Evolutionary conservation across 2,113 vertebrate species (phyloP).

Genomic region (Heteronetta atricapilla): DNA sequence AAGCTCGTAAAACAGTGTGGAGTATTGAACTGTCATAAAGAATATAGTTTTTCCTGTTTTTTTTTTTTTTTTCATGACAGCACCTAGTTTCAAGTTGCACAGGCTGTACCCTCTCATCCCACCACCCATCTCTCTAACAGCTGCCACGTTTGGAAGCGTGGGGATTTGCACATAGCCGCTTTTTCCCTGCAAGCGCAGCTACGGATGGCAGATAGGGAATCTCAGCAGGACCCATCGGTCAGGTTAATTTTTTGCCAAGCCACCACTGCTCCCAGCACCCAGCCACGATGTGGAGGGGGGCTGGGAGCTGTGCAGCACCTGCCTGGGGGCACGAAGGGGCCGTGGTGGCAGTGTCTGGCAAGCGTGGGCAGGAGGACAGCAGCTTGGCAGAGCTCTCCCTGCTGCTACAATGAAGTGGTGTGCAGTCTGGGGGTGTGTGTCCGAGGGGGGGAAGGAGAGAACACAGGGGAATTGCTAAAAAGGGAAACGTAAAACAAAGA

Average conservation of each 20-base stretch:
- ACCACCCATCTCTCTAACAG: neutral
- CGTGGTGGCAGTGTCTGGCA: neutral
- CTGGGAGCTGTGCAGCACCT: neutral
- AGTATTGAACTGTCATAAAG: conserved; percentile 14
- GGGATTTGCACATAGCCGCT: neutral
- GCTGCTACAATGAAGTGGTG: neutral
- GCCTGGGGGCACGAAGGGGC: neutral
- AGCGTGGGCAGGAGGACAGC: neutral
- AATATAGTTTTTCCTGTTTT: neutral
- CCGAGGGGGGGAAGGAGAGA: neutral
- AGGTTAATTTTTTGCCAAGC: neutral
- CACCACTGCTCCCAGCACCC: neutral
- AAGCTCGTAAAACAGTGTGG: conserved; percentile 9
- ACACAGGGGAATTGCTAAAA: neutral
- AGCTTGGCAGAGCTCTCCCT: neutral
- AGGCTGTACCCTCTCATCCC: neutral
- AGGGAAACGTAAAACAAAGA: conserved; percentile 39
- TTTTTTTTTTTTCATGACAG: neutral
- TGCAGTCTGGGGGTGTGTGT: neutral
- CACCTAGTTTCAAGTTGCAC: neutral
- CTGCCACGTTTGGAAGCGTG: neutral
- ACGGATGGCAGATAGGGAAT: neutral
- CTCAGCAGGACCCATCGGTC: neutral
- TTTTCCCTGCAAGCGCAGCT: neutral
- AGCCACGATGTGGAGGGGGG: neutral